phyloP scores from a whole-genome alignment of 1,140 invertebrate species.

The Caerostris extrusa region DNA sequence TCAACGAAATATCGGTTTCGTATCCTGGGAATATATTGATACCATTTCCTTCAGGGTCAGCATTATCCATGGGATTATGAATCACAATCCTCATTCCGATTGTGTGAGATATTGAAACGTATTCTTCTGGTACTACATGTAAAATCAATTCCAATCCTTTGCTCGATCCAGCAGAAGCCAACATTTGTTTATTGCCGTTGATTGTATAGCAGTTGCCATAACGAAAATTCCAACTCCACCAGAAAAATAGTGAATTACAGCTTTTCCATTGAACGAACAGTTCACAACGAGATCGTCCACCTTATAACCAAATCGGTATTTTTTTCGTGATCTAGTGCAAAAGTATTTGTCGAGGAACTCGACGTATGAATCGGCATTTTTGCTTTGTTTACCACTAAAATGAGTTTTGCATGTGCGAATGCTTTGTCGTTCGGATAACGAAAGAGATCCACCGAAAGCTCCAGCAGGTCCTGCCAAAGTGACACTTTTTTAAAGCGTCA shows the following conservation, averaged over 20 bases:
- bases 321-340: background rate
- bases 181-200: background rate
- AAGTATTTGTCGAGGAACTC: background rate
- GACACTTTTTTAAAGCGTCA: background rate
- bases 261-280: constrained; percentile 12
- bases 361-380: background rate
- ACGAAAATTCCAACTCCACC: background rate
- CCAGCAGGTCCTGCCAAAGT: too few species aligned
- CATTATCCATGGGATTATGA: constrained; percentile 80
- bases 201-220: constrained; percentile 65
- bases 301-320: background rate
- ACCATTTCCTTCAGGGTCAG: constrained; percentile 82
- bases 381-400: too few species aligned
- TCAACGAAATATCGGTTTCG: constrained; percentile 80
- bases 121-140: constrained; percentile 81
- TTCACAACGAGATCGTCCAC: background rate
- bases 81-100: constrained; percentile 81
- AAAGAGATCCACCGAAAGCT: background rate
- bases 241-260: background rate
- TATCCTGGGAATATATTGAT: constrained; percentile 80
- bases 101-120: constrained; percentile 80
- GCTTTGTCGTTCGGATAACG: background rate
- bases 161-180: too few species aligned
- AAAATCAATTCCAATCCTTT: constrained; percentile 80
- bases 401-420: background rate